Evolutionary conservation across 2,797 vertebrate genomes (phyloP).

Genomic region (Dryobates pubescens): DNA sequence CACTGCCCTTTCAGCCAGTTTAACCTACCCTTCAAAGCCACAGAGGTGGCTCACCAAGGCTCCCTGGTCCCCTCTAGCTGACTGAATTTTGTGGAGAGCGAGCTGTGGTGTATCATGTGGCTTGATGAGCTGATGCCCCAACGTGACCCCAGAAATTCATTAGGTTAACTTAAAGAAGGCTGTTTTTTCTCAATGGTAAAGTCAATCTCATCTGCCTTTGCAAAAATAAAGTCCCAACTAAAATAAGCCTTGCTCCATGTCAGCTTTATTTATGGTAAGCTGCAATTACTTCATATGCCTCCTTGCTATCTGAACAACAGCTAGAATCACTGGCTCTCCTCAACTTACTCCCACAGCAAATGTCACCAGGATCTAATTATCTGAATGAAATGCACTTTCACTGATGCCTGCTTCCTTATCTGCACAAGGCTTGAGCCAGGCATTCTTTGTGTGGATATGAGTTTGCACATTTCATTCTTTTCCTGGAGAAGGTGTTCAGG

Average conservation of each 20-base stretch:
- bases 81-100: background rate
- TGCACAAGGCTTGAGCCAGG: slow-evolving; percentile 1
- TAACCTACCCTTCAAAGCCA: background rate
- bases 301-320: slow-evolving; percentile 9
- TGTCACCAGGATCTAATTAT: slow-evolving; percentile 57
- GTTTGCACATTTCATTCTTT: slow-evolving; percentile 27
- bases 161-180: background rate
- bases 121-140: background rate
- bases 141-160: background rate
- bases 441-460: slow-evolving; percentile 10
- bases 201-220: background rate
- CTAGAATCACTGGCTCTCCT: slow-evolving; percentile 17
- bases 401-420: slow-evolving; percentile 37
- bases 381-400: slow-evolving; percentile 48
- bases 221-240: background rate
- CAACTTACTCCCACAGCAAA: slow-evolving; percentile 53
- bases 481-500: slow-evolving; percentile 18
- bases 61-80: background rate
- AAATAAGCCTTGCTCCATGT: background rate
- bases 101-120: background rate
- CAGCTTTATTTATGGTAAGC: slow-evolving; percentile 38
- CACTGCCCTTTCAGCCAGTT: background rate
- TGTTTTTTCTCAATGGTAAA: background rate
- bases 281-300: slow-evolving; percentile 32
- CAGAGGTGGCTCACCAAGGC: background rate